Percentiles rank a stretch among this genome's conserved stretches.
These are phyloP conservation scores for Brachionus koreanus DNA, from an alignment of 1,140 invertebrate genomes.

Conservation along the genomic window DNA sequence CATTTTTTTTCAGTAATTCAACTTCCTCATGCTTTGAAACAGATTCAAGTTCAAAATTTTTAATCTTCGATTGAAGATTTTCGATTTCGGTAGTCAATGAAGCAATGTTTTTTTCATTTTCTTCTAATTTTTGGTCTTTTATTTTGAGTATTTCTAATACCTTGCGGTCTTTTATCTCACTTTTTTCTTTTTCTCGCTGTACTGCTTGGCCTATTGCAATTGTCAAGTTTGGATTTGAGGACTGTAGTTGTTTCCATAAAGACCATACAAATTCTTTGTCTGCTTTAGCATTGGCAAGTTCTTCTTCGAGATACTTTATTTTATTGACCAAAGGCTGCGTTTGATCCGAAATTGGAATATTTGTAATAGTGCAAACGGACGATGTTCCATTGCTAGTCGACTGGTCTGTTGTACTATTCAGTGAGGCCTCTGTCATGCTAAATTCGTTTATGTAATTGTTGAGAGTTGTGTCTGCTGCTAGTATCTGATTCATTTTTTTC, in stretches of 20 bases:
- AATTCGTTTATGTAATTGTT: constrained; percentile 22
- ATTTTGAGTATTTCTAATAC: constrained; percentile 55
- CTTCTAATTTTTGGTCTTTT: constrained; percentile 56
- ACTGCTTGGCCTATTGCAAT: constrained; percentile 54
- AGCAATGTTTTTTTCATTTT: constrained; percentile 50
- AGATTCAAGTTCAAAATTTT: not conserved
- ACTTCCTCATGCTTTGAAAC: not conserved
- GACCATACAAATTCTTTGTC: constrained; percentile 60
- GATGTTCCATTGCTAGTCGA: not conserved
- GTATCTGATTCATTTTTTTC: constrained; percentile 4
- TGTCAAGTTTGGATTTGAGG: constrained; percentile 56
- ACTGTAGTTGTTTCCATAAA: constrained; percentile 57
- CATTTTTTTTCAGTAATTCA: constrained; percentile 2
- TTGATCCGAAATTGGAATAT: not conserved
- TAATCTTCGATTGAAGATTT: constrained; percentile 49
- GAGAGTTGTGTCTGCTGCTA: not conserved
- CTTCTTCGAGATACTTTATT: constrained; percentile 19
- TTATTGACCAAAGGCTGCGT: not conserved
- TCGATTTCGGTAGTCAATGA: constrained; percentile 49
- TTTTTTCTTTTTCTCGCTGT: constrained; percentile 57
- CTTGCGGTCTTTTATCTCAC: constrained; percentile 54
- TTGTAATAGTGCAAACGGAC: not conserved
- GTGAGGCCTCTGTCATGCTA: not conserved
- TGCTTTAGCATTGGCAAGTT: constrained; percentile 47
- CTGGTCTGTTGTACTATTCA: not conserved